Evolutionary conservation across 2,888 invertebrate genomes (phyloP).

Genomic region (Salticus scenicus): DNA sequence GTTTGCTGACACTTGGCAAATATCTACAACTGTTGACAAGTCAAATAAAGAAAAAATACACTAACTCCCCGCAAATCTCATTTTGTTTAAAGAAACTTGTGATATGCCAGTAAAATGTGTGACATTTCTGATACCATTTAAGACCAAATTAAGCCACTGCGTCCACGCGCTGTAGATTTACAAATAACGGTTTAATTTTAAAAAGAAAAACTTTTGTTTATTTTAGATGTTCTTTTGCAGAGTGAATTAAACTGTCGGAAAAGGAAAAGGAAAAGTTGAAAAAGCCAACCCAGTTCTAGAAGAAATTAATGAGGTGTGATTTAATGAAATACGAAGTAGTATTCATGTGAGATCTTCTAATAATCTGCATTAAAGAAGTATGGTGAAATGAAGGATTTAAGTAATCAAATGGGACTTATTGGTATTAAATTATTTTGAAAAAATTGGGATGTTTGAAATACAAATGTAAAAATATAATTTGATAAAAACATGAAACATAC

Average conservation of each 20-base stretch:
- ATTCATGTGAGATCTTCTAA: background rate
- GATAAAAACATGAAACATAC: too few relatives aligned
- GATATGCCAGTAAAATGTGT: conserved; percentile 25
- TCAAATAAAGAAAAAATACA: background rate
- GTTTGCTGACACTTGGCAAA: conserved; percentile 8
- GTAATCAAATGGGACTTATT: background rate
- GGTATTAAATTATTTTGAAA: too few relatives aligned
- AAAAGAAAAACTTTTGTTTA: conserved; percentile 4
- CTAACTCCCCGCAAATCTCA: background rate
- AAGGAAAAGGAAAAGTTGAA: background rate
- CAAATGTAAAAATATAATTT: too few relatives aligned
- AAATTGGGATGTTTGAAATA: too few relatives aligned
- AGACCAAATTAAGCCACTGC: conserved; percentile 57
- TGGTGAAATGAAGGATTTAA: background rate
- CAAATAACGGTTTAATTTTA: background rate
- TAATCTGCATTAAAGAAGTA: too few relatives aligned
- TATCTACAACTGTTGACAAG: background rate
- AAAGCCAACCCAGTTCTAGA: background rate
- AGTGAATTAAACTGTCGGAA: background rate
- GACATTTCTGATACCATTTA: conserved; percentile 55
- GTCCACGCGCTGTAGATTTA: conserved; percentile 32
- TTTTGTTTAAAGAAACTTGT: background rate
- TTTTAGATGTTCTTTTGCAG: background rate
- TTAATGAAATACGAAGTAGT: background rate
- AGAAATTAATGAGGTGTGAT: background rate